Base-by-base conservation (phyloP, 1,140 invertebrate species). In the Drosophila subobscura region DNA sequence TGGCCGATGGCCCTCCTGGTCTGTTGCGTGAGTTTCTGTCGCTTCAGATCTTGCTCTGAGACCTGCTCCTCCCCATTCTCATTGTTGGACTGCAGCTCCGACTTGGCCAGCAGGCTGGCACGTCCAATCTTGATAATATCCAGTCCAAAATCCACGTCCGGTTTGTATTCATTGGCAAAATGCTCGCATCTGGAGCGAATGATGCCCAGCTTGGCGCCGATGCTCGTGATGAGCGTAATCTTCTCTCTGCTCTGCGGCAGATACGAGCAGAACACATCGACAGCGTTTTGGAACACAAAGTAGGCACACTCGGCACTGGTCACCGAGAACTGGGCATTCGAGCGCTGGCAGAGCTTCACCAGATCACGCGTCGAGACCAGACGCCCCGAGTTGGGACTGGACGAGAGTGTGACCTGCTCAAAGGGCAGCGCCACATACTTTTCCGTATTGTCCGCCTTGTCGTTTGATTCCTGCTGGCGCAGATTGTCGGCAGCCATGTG, bases 321-420 rank as follows among this genome's bases (percentile, higher is more conserved):
- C 1, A 96, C 94, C 77, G 96, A 93, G 91, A 97, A 98, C 79
- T 95, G 94, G 10, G 94, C 90, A 20, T 94, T 92, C 6, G 97
- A 94, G 84, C 98, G 93, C 10, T 94, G 92, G 89, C 97, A 99
- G 95, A 97, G 97, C 92, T 98, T 99, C 61, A 99, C 95, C 8
- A 99, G 93, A 94, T 99, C 98, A 76, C 98, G 94, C 0, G 96
- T 96, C 1, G 96, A 96, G 16, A 94, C 95, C 14, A 95, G 90
- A 79, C 96, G 93, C 3, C 94, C 94, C 0, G 83, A 90, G 50
- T 89, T 86, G 16, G 91, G 60, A 8, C 72, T 74, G 33, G 71
- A 56, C 0, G 68, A 25, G 0, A 84, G 29, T 2, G 73, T 40
- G 2, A 91, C 57, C 25, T 89, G 70, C 53, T 91, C 85, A 14